phyloP scores from a whole-genome alignment of 2,888 invertebrate species.

The Pachymerium ferrugineum region DNA sequence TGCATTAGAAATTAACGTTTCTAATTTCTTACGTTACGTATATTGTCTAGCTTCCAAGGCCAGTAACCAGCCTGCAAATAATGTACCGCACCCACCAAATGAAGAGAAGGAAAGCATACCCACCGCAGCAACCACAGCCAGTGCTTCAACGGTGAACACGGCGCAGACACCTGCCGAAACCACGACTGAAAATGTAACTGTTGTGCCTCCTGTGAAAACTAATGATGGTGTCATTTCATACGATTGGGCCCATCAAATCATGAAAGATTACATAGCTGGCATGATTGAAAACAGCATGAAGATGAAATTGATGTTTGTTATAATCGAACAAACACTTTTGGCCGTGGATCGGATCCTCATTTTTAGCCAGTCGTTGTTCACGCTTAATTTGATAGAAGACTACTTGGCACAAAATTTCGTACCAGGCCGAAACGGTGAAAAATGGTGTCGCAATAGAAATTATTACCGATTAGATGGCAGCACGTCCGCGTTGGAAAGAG shows the following conservation, averaged over 20 bases:
- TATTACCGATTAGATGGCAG: conserved; percentile 94
- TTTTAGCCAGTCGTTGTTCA: conserved; percentile 93
- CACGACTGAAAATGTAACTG: background rate
- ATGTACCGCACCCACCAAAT: background rate
- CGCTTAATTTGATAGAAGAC: conserved; percentile 89
- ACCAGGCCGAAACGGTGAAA: conserved; percentile 45
- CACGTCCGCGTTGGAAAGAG: conserved; percentile 87
- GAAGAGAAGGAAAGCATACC: background rate
- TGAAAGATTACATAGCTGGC: conserved; percentile 69
- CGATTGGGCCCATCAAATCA: conserved; percentile 48
- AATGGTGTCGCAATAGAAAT: conserved; percentile 61
- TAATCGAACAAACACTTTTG: conserved; percentile 79
- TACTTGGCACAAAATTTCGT: conserved; percentile 69
- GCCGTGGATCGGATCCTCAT: conserved; percentile 85
- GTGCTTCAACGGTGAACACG: background rate
- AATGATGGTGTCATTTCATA: background rate
- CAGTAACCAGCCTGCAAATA: background rate
- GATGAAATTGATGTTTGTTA: conserved; percentile 86
- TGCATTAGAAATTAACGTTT: background rate
- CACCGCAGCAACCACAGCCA: background rate
- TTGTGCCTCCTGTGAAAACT: background rate
- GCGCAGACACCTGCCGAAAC: background rate
- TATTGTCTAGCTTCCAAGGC: conserved; percentile 8
- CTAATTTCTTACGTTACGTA: background rate
- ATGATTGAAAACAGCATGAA: conserved; percentile 88